These are phyloP conservation scores for Sturnira hondurensis DNA, from an alignment of 2,113 vertebrate species.

Conservation along the genomic window DNA sequence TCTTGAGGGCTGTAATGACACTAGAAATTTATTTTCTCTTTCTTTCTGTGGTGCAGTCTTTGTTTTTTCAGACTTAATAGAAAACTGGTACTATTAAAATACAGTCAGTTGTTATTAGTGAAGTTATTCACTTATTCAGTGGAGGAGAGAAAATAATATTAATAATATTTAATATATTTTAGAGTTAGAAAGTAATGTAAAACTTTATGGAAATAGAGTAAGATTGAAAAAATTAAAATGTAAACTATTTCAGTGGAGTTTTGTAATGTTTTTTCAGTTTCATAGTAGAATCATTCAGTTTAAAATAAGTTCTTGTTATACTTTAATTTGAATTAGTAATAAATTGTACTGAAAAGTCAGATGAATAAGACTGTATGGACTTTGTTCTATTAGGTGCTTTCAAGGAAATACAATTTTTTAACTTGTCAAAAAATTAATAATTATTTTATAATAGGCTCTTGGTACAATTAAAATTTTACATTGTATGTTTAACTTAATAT, in stretches of 20 bases:
- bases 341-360: not conserved
- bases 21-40: conserved; percentile 7
- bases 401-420: not conserved
- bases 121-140: not conserved
- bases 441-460: not conserved
- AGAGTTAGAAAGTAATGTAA: not conserved
- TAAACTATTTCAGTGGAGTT: not conserved
- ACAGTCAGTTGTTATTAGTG: not conserved
- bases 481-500: not conserved
- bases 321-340: not conserved
- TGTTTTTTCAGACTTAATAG: not conserved
- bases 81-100: not conserved
- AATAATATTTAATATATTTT: not conserved
- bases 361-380: not conserved
- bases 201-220: not conserved
- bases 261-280: not conserved
- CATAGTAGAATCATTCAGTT: not conserved
- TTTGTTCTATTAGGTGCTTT: not conserved
- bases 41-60: not conserved
- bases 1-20: not conserved
- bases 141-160: not conserved
- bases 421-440: not conserved
- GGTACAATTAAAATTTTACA: not conserved
- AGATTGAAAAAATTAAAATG: not conserved
- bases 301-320: not conserved